A percentile compares a stretch with the other conserved stretches of the same genome.
These are phyloP conservation scores for Orbicella faveolata DNA, from an alignment of 64 coral and sea anemone species.

Conservation along the genomic window DNA sequence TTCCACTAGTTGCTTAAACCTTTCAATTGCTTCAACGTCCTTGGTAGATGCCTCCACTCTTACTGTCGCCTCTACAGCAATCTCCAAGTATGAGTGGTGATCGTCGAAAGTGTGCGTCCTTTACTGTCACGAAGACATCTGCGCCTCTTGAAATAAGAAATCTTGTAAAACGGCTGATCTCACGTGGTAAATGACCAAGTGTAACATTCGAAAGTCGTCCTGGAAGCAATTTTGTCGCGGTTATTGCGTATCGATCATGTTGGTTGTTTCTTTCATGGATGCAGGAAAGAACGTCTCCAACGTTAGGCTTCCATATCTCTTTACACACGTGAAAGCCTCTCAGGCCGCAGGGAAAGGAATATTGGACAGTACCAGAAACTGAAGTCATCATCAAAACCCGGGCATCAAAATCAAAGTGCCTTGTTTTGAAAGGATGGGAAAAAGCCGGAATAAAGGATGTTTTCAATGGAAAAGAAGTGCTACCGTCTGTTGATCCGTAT, in stretches of 20 bases:
- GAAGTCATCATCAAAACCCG: background rate
- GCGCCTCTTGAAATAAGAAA: conserved; percentile 63
- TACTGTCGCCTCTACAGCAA: conserved; percentile 4
- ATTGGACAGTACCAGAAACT: conserved; percentile 41
- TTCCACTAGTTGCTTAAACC: no score
- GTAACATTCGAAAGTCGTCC: conserved; percentile 35
- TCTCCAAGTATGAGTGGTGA: conserved; percentile 41
- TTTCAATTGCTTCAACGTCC: background rate
- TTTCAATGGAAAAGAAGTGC: no score
- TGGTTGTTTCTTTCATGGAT: background rate
- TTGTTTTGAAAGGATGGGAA: no score
- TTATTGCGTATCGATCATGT: conserved; percentile 31
- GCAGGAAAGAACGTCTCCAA: conserved; percentile 17
- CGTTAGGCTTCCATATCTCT: conserved; percentile 37
- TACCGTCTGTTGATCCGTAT: no score
- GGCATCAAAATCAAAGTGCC: no score
- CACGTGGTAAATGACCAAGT: conserved; percentile 50
- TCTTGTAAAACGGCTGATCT: conserved; percentile 56
- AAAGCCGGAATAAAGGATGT: no score
- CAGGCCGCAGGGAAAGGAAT: conserved; percentile 36
- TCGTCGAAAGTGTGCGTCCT: conserved; percentile 45
- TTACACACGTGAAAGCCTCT: conserved; percentile 27
- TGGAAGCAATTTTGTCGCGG: conserved; percentile 29
- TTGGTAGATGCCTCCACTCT: conserved; percentile 20
- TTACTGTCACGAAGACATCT: conserved; percentile 58